These are phyloP conservation scores for Drosophila rellima DNA, from an alignment of 2,888 invertebrate species.

Conservation along the genomic window DNA sequence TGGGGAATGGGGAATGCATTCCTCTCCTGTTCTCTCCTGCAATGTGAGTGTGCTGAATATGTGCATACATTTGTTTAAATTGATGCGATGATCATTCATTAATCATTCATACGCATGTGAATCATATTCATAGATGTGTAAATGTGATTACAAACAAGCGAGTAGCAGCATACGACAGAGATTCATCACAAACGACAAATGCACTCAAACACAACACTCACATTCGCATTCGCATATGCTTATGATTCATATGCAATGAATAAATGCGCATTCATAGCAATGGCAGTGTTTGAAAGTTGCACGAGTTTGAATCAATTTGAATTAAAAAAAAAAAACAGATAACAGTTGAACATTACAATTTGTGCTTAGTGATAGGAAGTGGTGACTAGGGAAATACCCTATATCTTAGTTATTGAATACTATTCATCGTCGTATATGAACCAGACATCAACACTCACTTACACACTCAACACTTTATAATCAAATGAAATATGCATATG, in stretches of 20 bases:
- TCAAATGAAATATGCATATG: too few relatives aligned
- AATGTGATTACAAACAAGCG: conserved; percentile 24
- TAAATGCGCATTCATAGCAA: conserved; percentile 22
- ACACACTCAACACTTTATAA: not conserved
- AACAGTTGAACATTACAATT: conserved; percentile 6
- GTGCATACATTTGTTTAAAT: conserved; percentile 49
- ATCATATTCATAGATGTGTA: conserved; percentile 46
- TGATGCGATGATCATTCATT: conserved; percentile 64
- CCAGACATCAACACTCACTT: not conserved
- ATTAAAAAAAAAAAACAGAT: not conserved
- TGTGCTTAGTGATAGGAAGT: not conserved
- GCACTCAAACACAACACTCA: conserved; percentile 12
- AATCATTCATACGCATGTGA: conserved; percentile 65
- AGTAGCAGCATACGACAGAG: conserved; percentile 7
- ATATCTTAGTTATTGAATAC: not conserved
- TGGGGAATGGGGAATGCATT: conserved; percentile 21
- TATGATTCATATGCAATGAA: conserved; percentile 24
- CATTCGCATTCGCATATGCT: conserved; percentile 7
- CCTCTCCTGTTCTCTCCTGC: not conserved
- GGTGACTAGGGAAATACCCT: conserved; percentile 1
- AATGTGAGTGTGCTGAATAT: conserved; percentile 18
- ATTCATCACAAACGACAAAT: conserved; percentile 16
- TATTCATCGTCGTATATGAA: too few relatives aligned
- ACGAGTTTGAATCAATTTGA: conserved; percentile 11
- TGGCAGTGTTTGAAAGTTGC: conserved; percentile 1